Conservation (phyloP, 64 coral and sea anemone genomes). For the Montipora foliosa region DNA sequence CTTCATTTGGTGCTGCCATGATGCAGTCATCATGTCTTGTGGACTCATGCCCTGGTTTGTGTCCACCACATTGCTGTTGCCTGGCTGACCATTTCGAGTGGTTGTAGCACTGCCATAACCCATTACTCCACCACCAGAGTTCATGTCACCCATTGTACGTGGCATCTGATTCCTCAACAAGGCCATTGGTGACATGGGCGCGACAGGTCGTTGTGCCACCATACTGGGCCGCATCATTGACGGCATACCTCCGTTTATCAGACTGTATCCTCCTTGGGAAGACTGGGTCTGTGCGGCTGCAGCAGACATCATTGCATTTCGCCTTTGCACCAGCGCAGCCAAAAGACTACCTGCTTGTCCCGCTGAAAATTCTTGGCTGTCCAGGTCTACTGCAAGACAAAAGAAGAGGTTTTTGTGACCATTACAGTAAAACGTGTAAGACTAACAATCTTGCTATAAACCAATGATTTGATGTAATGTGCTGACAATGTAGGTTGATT, state of each 20-base stretch:
- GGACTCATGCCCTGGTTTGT: conserved; percentile 55
- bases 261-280: conserved; percentile 61
- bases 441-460: too few relatives aligned
- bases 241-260: conserved; percentile 82
- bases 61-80: conserved; percentile 39
- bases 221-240: conserved; percentile 79
- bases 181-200: conserved; percentile 55
- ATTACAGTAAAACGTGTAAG: too few relatives aligned
- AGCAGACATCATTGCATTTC: conserved; percentile 83
- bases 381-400: conserved; percentile 42
- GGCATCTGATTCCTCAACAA: conserved; percentile 57
- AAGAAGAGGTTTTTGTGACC: background rate
- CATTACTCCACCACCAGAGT: conserved; percentile 46
- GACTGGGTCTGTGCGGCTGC: conserved; percentile 40
- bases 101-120: conserved; percentile 27
- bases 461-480: too few relatives aligned
- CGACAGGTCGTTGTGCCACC: conserved; percentile 43
- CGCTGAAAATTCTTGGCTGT: conserved; percentile 50
- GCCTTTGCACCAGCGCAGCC: conserved; percentile 79
- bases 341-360: conserved; percentile 92
- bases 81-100: conserved; percentile 44
- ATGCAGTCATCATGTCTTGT: conserved; percentile 24
- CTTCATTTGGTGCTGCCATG: conserved; percentile 64
- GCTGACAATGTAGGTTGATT: too few relatives aligned
- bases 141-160: conserved; percentile 50